A percentile compares a stretch with the other conserved stretches of the same genome.
Evolutionary conservation across 2,888 invertebrate species (phyloP).

Genomic region (Tholera decimalis): DNA sequence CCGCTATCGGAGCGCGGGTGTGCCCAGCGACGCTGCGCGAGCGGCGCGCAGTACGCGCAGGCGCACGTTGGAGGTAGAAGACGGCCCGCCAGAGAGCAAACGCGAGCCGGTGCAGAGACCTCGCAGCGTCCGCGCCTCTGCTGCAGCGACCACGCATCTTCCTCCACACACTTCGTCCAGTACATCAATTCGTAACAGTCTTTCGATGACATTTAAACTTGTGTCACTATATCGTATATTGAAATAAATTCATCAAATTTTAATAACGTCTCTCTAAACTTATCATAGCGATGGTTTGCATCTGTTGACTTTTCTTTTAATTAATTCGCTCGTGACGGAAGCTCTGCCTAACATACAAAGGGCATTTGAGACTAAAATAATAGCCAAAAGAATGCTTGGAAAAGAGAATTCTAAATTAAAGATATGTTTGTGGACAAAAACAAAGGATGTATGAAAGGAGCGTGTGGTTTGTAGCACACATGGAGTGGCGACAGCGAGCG

Average conservation of each 20-base stretch:
- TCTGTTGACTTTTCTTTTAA: not conserved
- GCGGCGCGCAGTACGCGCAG: slow-evolving; percentile 67
- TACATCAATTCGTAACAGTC: slow-evolving; percentile 43
- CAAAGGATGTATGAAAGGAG: slow-evolving; percentile 61
- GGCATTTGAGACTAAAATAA: slow-evolving; percentile 26
- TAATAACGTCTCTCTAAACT: too few species aligned
- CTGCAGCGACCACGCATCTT: slow-evolving; percentile 79
- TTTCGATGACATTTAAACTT: slow-evolving; percentile 45
- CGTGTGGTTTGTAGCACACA: slow-evolving; percentile 62
- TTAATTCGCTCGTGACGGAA: slow-evolving; percentile 6
- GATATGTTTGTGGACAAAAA: slow-evolving; percentile 54
- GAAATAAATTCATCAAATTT: not conserved
- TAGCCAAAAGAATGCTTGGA: slow-evolving; percentile 35
- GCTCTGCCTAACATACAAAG: not conserved
- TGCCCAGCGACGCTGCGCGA: slow-evolving; percentile 72
- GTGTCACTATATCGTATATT: not conserved
- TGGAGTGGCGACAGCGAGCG: slow-evolving; percentile 63
- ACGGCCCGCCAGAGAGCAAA: slow-evolving; percentile 95
- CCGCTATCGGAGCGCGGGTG: slow-evolving; percentile 69
- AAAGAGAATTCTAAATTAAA: slow-evolving; percentile 43
- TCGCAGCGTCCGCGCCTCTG: slow-evolving; percentile 89
- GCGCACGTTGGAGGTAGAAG: slow-evolving; percentile 92
- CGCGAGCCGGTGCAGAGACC: slow-evolving; percentile 93
- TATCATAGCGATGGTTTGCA: not conserved
- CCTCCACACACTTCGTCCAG: slow-evolving; percentile 54